Conservation (phyloP, 1,140 invertebrate genomes). For the Anthonomus grandis region DNA sequence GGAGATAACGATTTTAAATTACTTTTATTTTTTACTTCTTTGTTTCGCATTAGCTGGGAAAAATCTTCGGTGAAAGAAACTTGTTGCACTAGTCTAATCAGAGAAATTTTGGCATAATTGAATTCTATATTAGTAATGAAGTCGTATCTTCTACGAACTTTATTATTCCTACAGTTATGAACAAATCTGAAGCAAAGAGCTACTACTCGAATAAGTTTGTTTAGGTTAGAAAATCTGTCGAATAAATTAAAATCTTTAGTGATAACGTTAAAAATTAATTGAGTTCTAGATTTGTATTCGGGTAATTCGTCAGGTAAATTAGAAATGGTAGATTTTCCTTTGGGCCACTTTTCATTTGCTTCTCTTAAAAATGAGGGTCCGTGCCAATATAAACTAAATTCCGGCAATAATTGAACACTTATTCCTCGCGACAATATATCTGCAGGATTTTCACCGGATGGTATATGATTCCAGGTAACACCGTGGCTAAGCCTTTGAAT, state of each 20-base stretch:
- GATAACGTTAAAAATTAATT: too few relatives aligned
- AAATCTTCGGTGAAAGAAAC: not conserved
- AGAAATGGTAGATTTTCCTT: too few relatives aligned
- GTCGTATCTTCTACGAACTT: not conserved
- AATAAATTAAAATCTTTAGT: too few relatives aligned
- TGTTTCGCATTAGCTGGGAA: not conserved
- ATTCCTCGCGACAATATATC: constrained; percentile 34
- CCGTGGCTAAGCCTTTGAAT: constrained; percentile 39
- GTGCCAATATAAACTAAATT: constrained; percentile 42
- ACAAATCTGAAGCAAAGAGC: too few relatives aligned
- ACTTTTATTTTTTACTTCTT: constrained; percentile 3
- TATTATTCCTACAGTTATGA: not conserved
- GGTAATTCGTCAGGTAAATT: too few relatives aligned
- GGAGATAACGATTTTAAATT: constrained; percentile 25
- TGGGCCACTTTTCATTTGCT: too few relatives aligned
- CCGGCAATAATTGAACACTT: constrained; percentile 21
- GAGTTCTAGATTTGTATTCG: too few relatives aligned
- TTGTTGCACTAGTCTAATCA: not conserved
- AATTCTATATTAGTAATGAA: not conserved
- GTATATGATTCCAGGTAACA: constrained; percentile 39
- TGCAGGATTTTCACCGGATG: constrained; percentile 35
- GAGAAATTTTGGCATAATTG: not conserved
- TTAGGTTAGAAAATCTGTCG: too few relatives aligned
- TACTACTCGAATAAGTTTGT: too few relatives aligned
- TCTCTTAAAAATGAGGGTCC: constrained; percentile 29